Base-by-base conservation (phyloP, 2,113 vertebrate species). In the Hippocampus comes region DNA sequence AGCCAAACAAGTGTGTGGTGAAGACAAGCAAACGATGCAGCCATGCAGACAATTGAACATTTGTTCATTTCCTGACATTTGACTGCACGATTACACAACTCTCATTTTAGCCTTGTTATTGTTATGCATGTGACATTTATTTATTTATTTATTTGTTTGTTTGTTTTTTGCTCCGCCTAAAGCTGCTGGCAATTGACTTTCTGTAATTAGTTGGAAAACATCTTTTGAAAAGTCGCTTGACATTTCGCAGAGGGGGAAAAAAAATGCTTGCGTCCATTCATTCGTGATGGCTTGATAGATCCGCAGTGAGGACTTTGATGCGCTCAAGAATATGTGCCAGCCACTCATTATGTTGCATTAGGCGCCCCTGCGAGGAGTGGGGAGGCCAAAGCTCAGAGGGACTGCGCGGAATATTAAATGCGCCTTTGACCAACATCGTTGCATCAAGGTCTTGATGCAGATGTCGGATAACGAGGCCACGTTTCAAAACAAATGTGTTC, bases 301-400 rank as follows among this genome's bases (percentile, higher is more conserved):
- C 27, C 27, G 59, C 59, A 61, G 12, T 48, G 38, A 48, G n/a
- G 43, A 66, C 14, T 23, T 27, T 66, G 42, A 46, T 65, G 63
- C 12, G 11, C 27, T 61, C 59, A 61, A 65, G 41, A 65, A 41
- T 14, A 48, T 27, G 42, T 18, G 43, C n/a, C 43, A 25, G 64
- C 64, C 43, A 27, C 64, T 66, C 64, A 66, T 66, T 66, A 66
- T 66, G 64, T 66, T 66, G 64, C 64, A 66, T 66, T 66, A 49
- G 64, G 17, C 43, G 64, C 15, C 42, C 23, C 23, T 18, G 64
- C 43, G 25, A 25, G 64, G n/a, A 34, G 59, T 8, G 59, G 27
- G 27, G 1, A 48, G 64, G 64, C 23, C 42, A 66, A 27, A 66
- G 64, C 64, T 46, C 64, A 27, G 43, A 27, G 64, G 59, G 64